A percentile compares a stretch with the other conserved stretches of the same genome.
These are phyloP conservation scores for Atractosteus spatula DNA, from an alignment of 2,113 vertebrate genomes.

Conservation along the genomic window DNA sequence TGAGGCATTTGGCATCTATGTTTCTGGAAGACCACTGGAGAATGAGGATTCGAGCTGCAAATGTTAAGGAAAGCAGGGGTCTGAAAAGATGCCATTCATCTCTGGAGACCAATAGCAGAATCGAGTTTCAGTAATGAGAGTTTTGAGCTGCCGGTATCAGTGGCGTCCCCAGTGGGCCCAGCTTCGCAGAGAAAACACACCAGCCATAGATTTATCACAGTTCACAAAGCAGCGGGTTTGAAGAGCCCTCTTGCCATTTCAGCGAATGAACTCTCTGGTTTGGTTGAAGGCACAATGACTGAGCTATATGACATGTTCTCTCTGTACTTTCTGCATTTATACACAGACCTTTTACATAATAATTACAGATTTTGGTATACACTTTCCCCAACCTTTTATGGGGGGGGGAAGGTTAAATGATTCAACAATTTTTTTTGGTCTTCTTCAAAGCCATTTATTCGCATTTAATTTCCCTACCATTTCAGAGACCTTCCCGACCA, in stretches of 20 bases:
- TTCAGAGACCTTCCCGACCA: no score
- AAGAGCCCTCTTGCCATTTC: slow-evolving; percentile 49
- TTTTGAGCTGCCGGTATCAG: slow-evolving; percentile 56
- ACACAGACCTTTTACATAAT: no score
- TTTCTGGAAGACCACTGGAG: slow-evolving; percentile 42
- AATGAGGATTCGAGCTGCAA: slow-evolving; percentile 51
- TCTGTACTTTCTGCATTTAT: slow-evolving; percentile 35
- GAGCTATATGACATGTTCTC: slow-evolving; percentile 14
- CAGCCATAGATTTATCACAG: slow-evolving; percentile 65
- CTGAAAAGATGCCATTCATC: slow-evolving; percentile 70
- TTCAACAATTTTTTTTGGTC: no score
- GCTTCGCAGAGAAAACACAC: slow-evolving; percentile 54
- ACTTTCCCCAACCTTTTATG: no score
- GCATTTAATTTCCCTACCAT: no score
- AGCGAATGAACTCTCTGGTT: slow-evolving; percentile 37
- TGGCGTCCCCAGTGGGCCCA: slow-evolving; percentile 52
- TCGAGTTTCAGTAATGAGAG: slow-evolving; percentile 70
- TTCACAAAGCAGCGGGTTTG: slow-evolving; percentile 57
- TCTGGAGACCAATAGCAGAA: slow-evolving; percentile 52
- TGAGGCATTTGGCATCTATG: slow-evolving; percentile 22
- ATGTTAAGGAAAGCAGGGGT: slow-evolving; percentile 51
- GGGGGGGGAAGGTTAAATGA: no score
- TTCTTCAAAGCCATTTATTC: no score
- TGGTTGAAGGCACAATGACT: slow-evolving; percentile 47
- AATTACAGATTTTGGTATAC: no score